Conservation (phyloP, 2,113 vertebrate genomes). For the Catharus bicknelli region DNA sequence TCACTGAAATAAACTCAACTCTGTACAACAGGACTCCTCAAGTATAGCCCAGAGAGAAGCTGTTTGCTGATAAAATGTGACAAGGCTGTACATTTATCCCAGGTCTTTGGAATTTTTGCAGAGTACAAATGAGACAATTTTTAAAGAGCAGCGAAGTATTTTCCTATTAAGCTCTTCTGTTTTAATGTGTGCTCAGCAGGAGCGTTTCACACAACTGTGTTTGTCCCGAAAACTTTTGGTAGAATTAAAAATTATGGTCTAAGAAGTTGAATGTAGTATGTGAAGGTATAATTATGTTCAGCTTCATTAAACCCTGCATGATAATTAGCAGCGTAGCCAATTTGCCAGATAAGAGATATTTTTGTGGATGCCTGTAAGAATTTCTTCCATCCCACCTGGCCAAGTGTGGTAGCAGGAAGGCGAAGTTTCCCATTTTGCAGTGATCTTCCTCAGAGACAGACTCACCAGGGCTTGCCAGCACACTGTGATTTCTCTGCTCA, state of each 20-base stretch:
- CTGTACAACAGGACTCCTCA: accelerated
- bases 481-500: not conserved
- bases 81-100: not conserved
- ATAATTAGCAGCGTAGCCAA: not conserved
- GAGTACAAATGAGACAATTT: not conserved
- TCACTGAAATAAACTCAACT: not conserved
- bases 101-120: not conserved
- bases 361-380: not conserved
- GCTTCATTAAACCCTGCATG: not conserved
- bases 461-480: not conserved
- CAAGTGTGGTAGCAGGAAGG: not conserved
- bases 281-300: not conserved
- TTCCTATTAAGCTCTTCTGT: not conserved
- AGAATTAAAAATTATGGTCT: not conserved
- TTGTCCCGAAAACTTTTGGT: not conserved
- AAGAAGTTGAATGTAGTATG: not conserved
- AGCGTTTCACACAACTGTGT: not conserved
- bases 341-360: not conserved
- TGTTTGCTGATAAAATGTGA: not conserved
- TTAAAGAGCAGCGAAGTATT: not conserved
- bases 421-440: not conserved
- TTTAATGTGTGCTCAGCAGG: not conserved
- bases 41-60: not conserved
- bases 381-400: not conserved
- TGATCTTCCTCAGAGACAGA: not conserved